Percentiles rank a stretch among this genome's conserved stretches.
Conservation (phyloP, 2,888 invertebrate genomes). For the Balanococcus diminutus region DNA sequence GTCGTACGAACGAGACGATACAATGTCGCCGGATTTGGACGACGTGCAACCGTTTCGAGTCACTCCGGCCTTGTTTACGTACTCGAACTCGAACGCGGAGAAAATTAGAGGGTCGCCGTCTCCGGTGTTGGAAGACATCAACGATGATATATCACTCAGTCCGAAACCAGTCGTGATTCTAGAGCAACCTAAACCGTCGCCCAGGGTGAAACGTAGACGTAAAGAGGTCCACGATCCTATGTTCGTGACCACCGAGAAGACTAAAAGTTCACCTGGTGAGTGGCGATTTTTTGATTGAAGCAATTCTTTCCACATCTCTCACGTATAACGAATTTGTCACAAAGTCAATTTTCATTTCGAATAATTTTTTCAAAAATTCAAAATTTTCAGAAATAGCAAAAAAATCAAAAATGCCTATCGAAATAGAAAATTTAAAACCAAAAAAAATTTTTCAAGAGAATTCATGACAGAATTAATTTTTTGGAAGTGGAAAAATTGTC, state of each 20-base stretch:
- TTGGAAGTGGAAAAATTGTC: no score
- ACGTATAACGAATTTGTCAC: no score
- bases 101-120: constrained; percentile 66
- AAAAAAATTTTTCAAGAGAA: no score
- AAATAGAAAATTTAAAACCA: no score
- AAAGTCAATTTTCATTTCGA: no score
- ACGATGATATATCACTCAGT: constrained; percentile 49
- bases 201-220: constrained; percentile 61
- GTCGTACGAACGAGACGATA: constrained; percentile 27
- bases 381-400: neutral
- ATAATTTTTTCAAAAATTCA: neutral
- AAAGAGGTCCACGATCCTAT: constrained; percentile 60
- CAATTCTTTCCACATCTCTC: no score
- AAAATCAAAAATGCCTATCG: no score
- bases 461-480: no score
- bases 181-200: constrained; percentile 50
- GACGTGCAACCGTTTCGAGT: constrained; percentile 75
- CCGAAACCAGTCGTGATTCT: constrained; percentile 34
- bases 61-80: constrained; percentile 77
- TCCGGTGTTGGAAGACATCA: constrained; percentile 49
- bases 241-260: neutral
- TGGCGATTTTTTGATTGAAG: neutral
- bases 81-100: constrained; percentile 78
- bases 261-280: constrained; percentile 44
- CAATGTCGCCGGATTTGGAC: constrained; percentile 59